Evolutionary conservation across 2,797 vertebrate species (phyloP).

Genomic region (Molossus molossus): DNA sequence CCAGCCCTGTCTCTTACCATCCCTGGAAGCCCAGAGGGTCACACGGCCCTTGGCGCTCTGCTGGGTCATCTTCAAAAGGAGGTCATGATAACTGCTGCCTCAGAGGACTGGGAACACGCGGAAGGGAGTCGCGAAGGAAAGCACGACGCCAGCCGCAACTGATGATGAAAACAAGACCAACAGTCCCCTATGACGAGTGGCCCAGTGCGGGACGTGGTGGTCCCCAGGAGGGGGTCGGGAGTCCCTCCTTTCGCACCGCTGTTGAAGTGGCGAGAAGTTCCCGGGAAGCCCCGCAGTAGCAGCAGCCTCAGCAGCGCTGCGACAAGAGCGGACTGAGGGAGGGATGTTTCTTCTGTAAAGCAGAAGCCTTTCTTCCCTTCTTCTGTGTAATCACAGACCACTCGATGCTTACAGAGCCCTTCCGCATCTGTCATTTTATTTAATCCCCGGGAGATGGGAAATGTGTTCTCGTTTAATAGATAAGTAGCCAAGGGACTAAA

Average conservation of each 20-base stretch:
- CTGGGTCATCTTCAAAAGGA: not conserved
- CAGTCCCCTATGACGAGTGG: not conserved
- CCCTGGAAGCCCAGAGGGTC: not conserved
- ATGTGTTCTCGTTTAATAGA: not conserved
- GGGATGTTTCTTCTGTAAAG: not conserved
- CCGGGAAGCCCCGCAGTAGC: not conserved
- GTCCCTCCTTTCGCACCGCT: not conserved
- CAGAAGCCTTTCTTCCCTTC: not conserved
- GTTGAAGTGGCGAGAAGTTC: not conserved
- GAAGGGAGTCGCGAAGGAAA: not conserved
- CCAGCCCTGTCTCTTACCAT: not conserved
- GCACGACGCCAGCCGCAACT: rapidly evolving
- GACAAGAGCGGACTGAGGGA: not conserved
- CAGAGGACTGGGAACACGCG: too few species aligned
- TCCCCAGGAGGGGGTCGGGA: not conserved
- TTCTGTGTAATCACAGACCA: not conserved
- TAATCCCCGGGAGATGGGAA: not conserved
- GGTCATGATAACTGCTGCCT: too few species aligned
- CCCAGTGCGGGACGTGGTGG: not conserved
- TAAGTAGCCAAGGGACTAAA: not conserved
- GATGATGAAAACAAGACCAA: not conserved
- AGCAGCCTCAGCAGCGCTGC: not conserved
- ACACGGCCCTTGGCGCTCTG: not conserved
- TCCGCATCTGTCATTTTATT: not conserved
- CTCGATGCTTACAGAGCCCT: not conserved